phyloP scores from a whole-genome alignment of 2,797 vertebrate genomes.

The Falco rusticolus region DNA sequence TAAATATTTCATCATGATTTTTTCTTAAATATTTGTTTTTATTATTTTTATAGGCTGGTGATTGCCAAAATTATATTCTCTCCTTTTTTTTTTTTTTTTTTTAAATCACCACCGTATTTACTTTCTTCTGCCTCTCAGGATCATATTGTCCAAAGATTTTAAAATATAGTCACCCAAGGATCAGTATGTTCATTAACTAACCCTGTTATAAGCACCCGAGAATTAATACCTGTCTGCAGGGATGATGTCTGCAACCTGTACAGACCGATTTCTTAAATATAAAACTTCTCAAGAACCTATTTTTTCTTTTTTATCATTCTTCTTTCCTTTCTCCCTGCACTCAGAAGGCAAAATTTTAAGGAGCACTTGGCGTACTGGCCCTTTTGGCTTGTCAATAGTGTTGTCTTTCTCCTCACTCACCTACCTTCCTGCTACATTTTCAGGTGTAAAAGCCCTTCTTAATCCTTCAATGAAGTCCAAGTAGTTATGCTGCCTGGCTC shows the following conservation, averaged over 20 bases:
- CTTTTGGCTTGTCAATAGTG: neutral
- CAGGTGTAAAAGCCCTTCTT: neutral
- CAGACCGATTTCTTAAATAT: neutral
- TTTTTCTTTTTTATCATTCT: neutral
- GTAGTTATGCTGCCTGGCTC: neutral
- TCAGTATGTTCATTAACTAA: conserved; percentile 6
- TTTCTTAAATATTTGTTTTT: neutral
- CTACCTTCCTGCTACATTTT: neutral
- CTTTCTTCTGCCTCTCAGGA: conserved; percentile 12
- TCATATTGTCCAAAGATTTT: neutral
- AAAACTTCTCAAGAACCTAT: accelerated
- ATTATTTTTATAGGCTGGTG: conserved; percentile 37
- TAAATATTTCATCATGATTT: conserved; percentile 46
- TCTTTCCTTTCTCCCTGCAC: neutral
- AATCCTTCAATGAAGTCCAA: neutral
- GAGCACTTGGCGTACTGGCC: neutral
- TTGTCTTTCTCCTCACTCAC: neutral
- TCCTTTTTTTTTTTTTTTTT: neutral
- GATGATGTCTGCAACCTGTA: neutral
- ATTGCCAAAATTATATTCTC: conserved; percentile 12
- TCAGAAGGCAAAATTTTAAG: neutral
- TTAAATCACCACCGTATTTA: neutral
- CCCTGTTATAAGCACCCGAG: neutral
- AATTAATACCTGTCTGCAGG: neutral
- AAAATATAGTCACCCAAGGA: neutral